Evolutionary conservation across 2,888 invertebrate species (phyloP).

Genomic region (Acronicta alni): DNA sequence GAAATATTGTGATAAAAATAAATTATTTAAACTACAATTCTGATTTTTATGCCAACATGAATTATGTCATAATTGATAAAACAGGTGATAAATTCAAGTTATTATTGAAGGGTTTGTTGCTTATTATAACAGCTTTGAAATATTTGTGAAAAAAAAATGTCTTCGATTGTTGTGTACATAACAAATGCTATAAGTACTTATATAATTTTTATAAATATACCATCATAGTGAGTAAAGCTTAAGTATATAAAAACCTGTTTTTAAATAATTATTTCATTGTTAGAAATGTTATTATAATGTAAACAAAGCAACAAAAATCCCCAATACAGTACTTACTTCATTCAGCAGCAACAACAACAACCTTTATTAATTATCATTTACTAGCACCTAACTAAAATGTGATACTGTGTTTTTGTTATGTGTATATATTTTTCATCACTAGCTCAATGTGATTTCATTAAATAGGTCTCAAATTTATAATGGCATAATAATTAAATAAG

Average conservation of each 20-base stretch:
- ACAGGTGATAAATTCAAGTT: slow-evolving; percentile 54
- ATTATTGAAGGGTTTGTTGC: slow-evolving; percentile 24
- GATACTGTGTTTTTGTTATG: slow-evolving; percentile 52
- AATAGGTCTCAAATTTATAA: slow-evolving; percentile 35
- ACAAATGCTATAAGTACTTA: slow-evolving; percentile 3
- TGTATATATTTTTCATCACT: slow-evolving; percentile 47
- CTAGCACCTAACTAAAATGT: slow-evolving; percentile 53
- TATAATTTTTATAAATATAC: slow-evolving; percentile 11
- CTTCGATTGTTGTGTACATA: slow-evolving; percentile 19
- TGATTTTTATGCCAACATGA: slow-evolving; percentile 54
- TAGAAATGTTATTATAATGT: slow-evolving; percentile 32
- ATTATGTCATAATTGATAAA: slow-evolving; percentile 48
- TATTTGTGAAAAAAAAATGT: slow-evolving; percentile 21
- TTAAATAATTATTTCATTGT: slow-evolving; percentile 23
- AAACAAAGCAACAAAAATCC: slow-evolving; percentile 21
- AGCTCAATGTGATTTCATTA: slow-evolving; percentile 50
- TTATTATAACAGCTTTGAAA: slow-evolving; percentile 26
- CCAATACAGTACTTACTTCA: slow-evolving; percentile 12
- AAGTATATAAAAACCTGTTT: slow-evolving; percentile 9
- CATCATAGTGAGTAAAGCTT: slow-evolving; percentile 16
- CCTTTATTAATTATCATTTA: slow-evolving; percentile 29
- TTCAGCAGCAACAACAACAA: slow-evolving; percentile 15
- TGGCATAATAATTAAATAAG: slow-evolving; percentile 27
- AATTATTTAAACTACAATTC: slow-evolving; percentile 72
- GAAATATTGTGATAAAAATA: slow-evolving; percentile 78